These are phyloP conservation scores for human (Homo sapiens) DNA, from an alignment of 2,113 vertebrate species.

Conservation along the genomic window DNA sequence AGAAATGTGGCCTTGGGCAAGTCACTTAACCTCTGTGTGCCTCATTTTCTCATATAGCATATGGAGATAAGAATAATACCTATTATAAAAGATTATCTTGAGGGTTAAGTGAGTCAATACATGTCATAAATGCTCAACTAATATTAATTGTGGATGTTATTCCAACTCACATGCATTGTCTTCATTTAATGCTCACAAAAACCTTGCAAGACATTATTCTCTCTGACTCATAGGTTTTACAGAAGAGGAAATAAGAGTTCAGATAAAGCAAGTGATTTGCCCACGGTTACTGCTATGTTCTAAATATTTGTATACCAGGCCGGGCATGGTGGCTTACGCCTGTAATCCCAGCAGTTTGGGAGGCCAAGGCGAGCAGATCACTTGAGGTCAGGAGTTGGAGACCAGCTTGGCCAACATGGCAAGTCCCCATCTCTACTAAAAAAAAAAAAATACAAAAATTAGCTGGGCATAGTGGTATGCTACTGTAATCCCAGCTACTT, in stretches of 20 bases:
- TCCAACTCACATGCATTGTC: not conserved
- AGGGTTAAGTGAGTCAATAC: not conserved
- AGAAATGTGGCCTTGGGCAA: not conserved
- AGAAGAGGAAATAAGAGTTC: slow-evolving; percentile 16
- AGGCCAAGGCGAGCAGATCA: too few relatives aligned
- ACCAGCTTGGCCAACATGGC: too few relatives aligned
- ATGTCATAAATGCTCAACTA: not conserved
- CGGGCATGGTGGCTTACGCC: too few relatives aligned
- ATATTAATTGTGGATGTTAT: not conserved
- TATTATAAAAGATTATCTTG: too few relatives aligned
- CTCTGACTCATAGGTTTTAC: not conserved
- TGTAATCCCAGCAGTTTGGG: too few relatives aligned
- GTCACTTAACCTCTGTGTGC: not conserved
- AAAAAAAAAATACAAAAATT: too few relatives aligned
- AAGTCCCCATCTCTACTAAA: too few relatives aligned
- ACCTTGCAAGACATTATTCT: not conserved
- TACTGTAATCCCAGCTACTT: too few relatives aligned
- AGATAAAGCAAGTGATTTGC: not conserved
- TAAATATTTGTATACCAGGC: not conserved
- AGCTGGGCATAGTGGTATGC: too few relatives aligned
- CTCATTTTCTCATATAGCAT: not conserved
- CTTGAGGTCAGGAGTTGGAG: too few relatives aligned
- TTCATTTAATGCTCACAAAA: slow-evolving; percentile 26
- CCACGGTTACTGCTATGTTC: not conserved
- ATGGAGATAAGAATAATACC: not conserved